These are phyloP conservation scores for Corbicula japonica DNA, from an alignment of 2,888 invertebrate genomes.

Conservation along the genomic window DNA sequence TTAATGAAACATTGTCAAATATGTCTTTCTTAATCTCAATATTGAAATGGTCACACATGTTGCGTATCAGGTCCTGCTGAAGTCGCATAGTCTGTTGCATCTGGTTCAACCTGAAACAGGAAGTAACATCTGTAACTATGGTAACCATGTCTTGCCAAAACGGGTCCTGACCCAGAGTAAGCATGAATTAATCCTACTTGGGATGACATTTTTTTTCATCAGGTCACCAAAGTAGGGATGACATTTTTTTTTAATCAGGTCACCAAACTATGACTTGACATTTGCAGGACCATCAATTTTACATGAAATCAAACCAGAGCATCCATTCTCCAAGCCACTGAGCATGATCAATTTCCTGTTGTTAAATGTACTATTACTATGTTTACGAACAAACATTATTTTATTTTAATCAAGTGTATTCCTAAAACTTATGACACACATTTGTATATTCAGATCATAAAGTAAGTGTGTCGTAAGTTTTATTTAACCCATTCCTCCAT, in stretches of 20 bases:
- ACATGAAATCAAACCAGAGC: too few relatives aligned
- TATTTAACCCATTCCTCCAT: too few relatives aligned
- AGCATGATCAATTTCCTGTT: too few relatives aligned
- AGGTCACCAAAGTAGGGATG: not conserved
- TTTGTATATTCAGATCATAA: too few relatives aligned
- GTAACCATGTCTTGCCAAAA: not conserved
- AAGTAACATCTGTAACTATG: not conserved
- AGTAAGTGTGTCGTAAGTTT: too few relatives aligned
- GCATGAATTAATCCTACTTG: not conserved
- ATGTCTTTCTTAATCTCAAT: conserved; percentile 46
- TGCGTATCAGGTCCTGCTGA: conserved; percentile 61
- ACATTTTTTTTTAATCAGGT: not conserved
- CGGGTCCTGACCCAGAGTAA: not conserved
- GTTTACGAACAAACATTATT: too few relatives aligned
- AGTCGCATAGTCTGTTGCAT: conserved; percentile 53
- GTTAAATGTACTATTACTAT: too few relatives aligned
- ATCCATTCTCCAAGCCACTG: too few relatives aligned
- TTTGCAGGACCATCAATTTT: too few relatives aligned
- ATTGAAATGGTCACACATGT: conserved; percentile 69
- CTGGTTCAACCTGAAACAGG: conserved; percentile 60
- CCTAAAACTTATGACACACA: too few relatives aligned
- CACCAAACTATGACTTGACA: not conserved
- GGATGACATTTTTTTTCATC: not conserved
- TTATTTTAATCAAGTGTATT: too few relatives aligned
- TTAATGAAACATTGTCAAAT: conserved; percentile 47